Base-by-base conservation (phyloP, 1,140 invertebrate species). In the Diachasmimorpha longicaudata region DNA sequence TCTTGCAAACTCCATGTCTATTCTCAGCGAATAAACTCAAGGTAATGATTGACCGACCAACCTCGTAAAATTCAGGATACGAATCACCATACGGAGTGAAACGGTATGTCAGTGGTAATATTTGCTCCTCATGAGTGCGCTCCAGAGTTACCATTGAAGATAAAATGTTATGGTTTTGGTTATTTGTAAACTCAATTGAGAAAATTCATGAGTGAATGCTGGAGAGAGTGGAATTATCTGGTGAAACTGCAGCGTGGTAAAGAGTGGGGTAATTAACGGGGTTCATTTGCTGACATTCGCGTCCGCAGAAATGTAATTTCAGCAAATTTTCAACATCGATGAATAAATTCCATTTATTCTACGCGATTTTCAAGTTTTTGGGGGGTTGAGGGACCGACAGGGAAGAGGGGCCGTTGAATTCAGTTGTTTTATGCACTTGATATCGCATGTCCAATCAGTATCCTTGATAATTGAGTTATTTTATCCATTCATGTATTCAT, bases 221-320 rank as follows among this genome's bases (percentile, higher is more conserved):
- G 11, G 14, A 66, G 58, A 66, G 58, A 14, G 58, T 11, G 21
- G 36, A 58, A 21, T 58, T 23, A 58, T 19, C 14, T n/a, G 46
- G 46, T 58, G 23, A 58, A 58, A 31, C 31, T 58, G 16, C 52
- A 23, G 16, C 0, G 52, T 3, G 14, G 21, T 14, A 10, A 66
- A 9, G 23, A 10, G 9, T 31, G 58, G 21, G 23, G 36, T 36
- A 68, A 68, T 68, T 68, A 68, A 68, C 66, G 66, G 66, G 36
- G 39, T 68, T 68, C 66, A 68, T 68, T 68, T 39, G 66, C 36
- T 68, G 66, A 68, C 36, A 68, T 68, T 68, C 39, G 66, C 66
- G 39, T 68, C 36, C 66, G 16, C 66, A 39, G 58, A 68, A 68
- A 68, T 68, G 66, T 37, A 68, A 68, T 68, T 68, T 68, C 66